phyloP scores from a whole-genome alignment of 1,140 invertebrate species.

The Calephelis nemesis region DNA sequence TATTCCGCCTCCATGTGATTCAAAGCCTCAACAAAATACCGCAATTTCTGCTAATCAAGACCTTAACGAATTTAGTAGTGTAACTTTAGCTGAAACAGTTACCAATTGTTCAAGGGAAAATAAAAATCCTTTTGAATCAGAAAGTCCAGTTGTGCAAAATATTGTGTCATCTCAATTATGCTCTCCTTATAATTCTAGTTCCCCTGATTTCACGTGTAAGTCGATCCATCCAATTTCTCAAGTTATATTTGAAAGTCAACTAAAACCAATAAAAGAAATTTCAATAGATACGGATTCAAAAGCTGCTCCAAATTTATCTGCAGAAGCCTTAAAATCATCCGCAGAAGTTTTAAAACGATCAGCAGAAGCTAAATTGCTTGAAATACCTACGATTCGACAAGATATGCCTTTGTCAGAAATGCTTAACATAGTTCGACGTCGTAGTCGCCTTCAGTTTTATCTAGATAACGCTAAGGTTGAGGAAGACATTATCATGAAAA shows the following conservation, averaged over 20 bases:
- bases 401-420: slow-evolving; percentile 40
- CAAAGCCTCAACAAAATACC: slow-evolving; percentile 9
- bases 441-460: slow-evolving; percentile 36
- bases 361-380: not conserved
- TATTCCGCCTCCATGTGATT: not conserved
- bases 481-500: slow-evolving; percentile 28
- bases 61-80: slow-evolving; percentile 31
- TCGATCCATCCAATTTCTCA: not conserved
- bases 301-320: not conserved
- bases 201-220: not conserved
- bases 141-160: slow-evolving; percentile 20
- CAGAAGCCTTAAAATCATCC: not conserved
- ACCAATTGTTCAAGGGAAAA: not conserved
- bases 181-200: not conserved
- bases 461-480: slow-evolving; percentile 24
- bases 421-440: slow-evolving; percentile 41
- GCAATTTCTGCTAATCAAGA: slow-evolving; percentile 37
- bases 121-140: slow-evolving; percentile 1
- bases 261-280: slow-evolving; percentile 16
- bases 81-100: slow-evolving; percentile 8
- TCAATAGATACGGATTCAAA: not conserved
- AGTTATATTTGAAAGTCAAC: not conserved
- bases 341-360: not conserved
- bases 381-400: slow-evolving; percentile 8
- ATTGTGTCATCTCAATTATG: slow-evolving; percentile 3